These are phyloP conservation scores for Manis pentadactyla DNA, from an alignment of 2,797 vertebrate species.

Conservation along the genomic window DNA sequence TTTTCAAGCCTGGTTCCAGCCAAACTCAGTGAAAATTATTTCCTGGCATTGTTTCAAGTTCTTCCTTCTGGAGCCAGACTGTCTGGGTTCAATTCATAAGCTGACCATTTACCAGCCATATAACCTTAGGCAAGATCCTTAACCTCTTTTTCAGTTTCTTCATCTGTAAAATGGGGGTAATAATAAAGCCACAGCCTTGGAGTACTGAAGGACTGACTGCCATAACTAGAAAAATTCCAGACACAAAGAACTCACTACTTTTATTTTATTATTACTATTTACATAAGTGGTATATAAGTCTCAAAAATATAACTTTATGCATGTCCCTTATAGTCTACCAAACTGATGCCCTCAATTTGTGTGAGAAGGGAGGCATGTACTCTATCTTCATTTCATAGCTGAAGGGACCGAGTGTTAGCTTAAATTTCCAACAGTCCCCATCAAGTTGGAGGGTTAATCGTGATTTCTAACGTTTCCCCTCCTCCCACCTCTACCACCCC, in stretches of 20 bases:
- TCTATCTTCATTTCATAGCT: not conserved
- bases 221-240: conserved; percentile 17
- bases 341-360: not conserved
- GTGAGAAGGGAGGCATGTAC: not conserved
- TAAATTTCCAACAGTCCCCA: not conserved
- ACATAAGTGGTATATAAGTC: not conserved
- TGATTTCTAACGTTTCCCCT: not conserved
- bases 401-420: not conserved
- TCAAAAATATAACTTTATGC: not conserved
- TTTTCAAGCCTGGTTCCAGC: conserved; percentile 69
- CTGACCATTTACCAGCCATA: conserved; percentile 22
- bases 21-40: conserved; percentile 72
- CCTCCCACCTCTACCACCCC: not conserved
- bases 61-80: conserved; percentile 63
- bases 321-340: not conserved
- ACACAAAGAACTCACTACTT: not conserved
- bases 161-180: conserved; percentile 52
- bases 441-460: not conserved
- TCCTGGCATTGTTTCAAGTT: conserved; percentile 58
- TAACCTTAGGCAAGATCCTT: conserved; percentile 22
- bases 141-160: conserved; percentile 43
- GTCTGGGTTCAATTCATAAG: conserved; percentile 62
- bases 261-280: not conserved
- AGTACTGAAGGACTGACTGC: not conserved
- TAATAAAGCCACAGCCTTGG: not conserved